Evolutionary conservation across 2,113 vertebrate genomes (phyloP).

Genomic region (Lamprotornis superbus): DNA sequence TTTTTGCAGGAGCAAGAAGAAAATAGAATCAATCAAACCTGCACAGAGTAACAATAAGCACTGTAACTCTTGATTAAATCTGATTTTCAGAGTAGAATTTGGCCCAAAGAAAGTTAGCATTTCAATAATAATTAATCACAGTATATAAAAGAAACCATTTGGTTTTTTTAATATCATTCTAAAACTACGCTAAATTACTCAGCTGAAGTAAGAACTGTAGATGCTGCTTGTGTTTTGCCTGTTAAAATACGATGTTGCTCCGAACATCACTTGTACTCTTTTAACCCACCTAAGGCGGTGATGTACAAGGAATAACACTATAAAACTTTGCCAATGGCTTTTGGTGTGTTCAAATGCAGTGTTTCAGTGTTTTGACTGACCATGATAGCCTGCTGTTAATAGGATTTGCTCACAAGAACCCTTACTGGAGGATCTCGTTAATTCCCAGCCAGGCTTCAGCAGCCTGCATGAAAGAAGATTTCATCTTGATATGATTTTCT

Average conservation of each 20-base stretch:
- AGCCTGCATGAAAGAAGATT: neutral
- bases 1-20: neutral
- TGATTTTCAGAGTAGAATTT: neutral
- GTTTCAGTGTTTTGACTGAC: neutral
- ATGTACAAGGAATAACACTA: neutral
- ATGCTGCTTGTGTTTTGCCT: neutral
- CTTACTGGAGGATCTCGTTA: neutral
- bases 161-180: neutral
- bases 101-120: neutral
- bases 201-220: neutral
- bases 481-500: neutral
- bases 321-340: neutral
- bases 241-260: neutral
- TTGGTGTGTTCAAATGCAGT: neutral
- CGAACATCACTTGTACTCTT: fast-evolving
- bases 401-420: neutral
- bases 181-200: neutral
- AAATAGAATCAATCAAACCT: neutral
- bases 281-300: neutral
- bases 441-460: neutral
- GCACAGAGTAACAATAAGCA: neutral
- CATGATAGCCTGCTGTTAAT: neutral
- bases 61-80: neutral
- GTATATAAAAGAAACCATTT: neutral
- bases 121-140: neutral